Conservation (phyloP, 2,113 vertebrate genomes). For the Mixornis gularis region DNA sequence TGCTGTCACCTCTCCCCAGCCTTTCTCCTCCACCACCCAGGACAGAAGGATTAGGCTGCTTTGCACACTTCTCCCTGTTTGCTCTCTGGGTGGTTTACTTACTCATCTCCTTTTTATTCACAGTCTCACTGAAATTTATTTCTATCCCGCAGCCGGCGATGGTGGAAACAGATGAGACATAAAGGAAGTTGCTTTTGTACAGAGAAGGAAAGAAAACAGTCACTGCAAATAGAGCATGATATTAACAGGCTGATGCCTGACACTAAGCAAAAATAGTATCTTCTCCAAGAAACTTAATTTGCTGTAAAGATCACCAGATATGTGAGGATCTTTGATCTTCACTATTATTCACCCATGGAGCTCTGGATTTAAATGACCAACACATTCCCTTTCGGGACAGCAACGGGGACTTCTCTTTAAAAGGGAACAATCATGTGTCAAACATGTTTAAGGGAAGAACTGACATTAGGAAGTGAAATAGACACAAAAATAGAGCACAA, state of each 20-base stretch:
- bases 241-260: not conserved
- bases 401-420: not conserved
- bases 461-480: not conserved
- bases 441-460: not conserved
- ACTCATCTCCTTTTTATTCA: not conserved
- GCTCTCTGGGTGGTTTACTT: not conserved
- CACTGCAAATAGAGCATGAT: not conserved
- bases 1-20: not conserved
- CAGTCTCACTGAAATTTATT: not conserved
- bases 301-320: not conserved
- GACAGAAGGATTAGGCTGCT: not conserved
- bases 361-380: not conserved
- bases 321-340: not conserved
- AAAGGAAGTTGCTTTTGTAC: constrained; percentile 31
- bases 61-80: not conserved
- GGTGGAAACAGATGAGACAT: constrained; percentile 36
- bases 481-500: not conserved
- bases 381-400: not conserved
- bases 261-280: not conserved
- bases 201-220: not conserved
- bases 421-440: not conserved
- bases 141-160: not conserved
- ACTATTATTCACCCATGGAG: not conserved
- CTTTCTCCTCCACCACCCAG: not conserved
- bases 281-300: constrained; percentile 19